A percentile compares a stretch with the other conserved stretches of the same genome.
phyloP scores from a whole-genome alignment of 2,888 invertebrate genomes.

The Cerceris rybyensis region DNA sequence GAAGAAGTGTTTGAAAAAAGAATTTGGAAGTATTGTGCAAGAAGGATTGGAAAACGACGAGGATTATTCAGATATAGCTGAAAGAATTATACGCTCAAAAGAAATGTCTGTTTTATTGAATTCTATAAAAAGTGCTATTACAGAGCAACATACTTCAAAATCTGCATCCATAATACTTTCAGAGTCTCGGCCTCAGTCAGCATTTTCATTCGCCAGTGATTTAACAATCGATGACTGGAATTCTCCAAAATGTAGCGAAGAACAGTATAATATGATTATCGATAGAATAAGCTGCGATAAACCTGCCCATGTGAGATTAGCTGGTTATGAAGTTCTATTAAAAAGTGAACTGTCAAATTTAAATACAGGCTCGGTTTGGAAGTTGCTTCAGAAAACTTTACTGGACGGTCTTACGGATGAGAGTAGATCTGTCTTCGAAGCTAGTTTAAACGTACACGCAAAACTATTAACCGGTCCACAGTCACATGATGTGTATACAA shows the following conservation, averaged over 20 bases:
- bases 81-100: constrained; percentile 69
- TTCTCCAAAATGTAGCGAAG: constrained; percentile 59
- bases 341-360: constrained; percentile 72
- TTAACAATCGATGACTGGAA: constrained; percentile 77
- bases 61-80: constrained; percentile 62
- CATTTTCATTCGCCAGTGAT: constrained; percentile 73
- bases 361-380: constrained; percentile 67
- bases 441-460: constrained; percentile 75
- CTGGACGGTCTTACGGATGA: constrained; percentile 74
- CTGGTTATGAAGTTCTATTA: constrained; percentile 77
- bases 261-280: constrained; percentile 69
- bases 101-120: constrained; percentile 71
- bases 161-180: constrained; percentile 41
- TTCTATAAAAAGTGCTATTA: constrained; percentile 63
- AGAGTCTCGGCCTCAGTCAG: constrained; percentile 67
- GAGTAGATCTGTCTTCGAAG: constrained; percentile 77
- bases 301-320: constrained; percentile 78
- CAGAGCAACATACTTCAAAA: constrained; percentile 55
- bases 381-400: constrained; percentile 69
- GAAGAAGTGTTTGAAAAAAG: constrained; percentile 72
- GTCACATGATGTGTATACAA: constrained; percentile 69
- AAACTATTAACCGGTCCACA: constrained; percentile 63
- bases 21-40: constrained; percentile 70
- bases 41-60: constrained; percentile 62
- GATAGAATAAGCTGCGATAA: constrained; percentile 73